These are phyloP conservation scores for Drosophila gaucha DNA, from an alignment of 2,888 invertebrate species.

Conservation along the genomic window DNA sequence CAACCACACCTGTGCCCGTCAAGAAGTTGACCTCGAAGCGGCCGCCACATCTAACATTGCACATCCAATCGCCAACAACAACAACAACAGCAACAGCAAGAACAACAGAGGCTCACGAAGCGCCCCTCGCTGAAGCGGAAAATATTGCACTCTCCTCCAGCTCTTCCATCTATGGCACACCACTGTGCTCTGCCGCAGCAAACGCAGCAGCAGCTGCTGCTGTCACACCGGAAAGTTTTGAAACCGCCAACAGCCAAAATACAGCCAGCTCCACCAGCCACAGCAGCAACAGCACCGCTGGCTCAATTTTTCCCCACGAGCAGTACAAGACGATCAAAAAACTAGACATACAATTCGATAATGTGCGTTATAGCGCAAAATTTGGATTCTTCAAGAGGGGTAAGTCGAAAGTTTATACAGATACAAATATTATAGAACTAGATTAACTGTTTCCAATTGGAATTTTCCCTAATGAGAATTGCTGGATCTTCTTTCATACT, in stretches of 20 bases:
- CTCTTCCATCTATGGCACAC: constrained; percentile 60
- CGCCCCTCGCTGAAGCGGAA: constrained; percentile 54
- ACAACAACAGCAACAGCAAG: constrained; percentile 14
- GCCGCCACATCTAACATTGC: constrained; percentile 62
- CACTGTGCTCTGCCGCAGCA: constrained; percentile 31
- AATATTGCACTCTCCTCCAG: constrained; percentile 43
- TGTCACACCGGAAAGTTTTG: constrained; percentile 25
- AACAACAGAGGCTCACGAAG: constrained; percentile 25
- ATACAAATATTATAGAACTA: too few relatives aligned
- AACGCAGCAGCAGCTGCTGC: constrained; percentile 10
- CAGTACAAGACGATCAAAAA: constrained; percentile 73
- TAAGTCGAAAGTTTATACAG: constrained; percentile 61
- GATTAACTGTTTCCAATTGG: too few relatives aligned
- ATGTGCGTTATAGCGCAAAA: constrained; percentile 76
- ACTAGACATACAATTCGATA: constrained; percentile 81
- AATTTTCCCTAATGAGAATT: too few relatives aligned
- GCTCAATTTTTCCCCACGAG: constrained; percentile 70
- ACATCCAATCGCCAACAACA: constrained; percentile 39
- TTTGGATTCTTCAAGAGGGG: constrained; percentile 81
- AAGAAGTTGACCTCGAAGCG: constrained; percentile 58
- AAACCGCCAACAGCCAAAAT: constrained; percentile 23
- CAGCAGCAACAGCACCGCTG: constrained; percentile 37
- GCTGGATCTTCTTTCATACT: too few relatives aligned
- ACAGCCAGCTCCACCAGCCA: constrained; percentile 13
- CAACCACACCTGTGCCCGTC: constrained; percentile 64